Conservation (phyloP, 2,888 invertebrate species). For the Nineta flava region DNA sequence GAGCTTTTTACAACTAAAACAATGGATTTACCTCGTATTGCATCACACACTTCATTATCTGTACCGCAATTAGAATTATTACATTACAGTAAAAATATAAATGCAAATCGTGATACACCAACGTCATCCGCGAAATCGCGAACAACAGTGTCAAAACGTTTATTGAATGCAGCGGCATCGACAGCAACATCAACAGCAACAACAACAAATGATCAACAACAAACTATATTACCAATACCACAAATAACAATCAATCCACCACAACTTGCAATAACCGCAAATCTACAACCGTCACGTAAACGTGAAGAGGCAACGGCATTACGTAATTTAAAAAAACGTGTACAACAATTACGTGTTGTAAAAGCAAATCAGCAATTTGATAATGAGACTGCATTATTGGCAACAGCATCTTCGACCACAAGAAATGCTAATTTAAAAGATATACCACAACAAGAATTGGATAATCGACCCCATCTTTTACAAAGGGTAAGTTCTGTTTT, state of each 20-base stretch:
- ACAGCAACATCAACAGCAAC: slow-evolving; percentile 17
- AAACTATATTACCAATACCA: slow-evolving; percentile 25
- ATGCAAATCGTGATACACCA: not conserved
- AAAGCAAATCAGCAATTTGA: slow-evolving; percentile 31
- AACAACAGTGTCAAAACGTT: slow-evolving; percentile 1
- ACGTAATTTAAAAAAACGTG: slow-evolving; percentile 51
- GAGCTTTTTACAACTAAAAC: not conserved
- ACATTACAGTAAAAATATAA: slow-evolving; percentile 6
- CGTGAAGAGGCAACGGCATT: slow-evolving; percentile 54
- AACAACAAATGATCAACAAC: slow-evolving; percentile 23
- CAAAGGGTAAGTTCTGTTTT: slow-evolving; percentile 35
- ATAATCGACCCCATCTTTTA: slow-evolving; percentile 46
- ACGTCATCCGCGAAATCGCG: slow-evolving; percentile 3
- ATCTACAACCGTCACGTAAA: slow-evolving; percentile 44
- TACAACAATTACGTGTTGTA: slow-evolving; percentile 37
- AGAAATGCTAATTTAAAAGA: slow-evolving; percentile 16
- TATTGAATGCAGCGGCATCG: not conserved
- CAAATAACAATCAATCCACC: slow-evolving; percentile 24
- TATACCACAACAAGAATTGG: slow-evolving; percentile 32
- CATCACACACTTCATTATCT: slow-evolving; percentile 25
- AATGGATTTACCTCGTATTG: slow-evolving; percentile 27
- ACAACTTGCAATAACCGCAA: slow-evolving; percentile 18
- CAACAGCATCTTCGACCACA: slow-evolving; percentile 20
- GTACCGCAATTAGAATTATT: slow-evolving; percentile 16
- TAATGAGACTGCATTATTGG: slow-evolving; percentile 19